Percentiles rank a stretch among this genome's conserved stretches.
Conservation (phyloP, 2,888 invertebrate genomes). For the Limulus polyphemus region DNA sequence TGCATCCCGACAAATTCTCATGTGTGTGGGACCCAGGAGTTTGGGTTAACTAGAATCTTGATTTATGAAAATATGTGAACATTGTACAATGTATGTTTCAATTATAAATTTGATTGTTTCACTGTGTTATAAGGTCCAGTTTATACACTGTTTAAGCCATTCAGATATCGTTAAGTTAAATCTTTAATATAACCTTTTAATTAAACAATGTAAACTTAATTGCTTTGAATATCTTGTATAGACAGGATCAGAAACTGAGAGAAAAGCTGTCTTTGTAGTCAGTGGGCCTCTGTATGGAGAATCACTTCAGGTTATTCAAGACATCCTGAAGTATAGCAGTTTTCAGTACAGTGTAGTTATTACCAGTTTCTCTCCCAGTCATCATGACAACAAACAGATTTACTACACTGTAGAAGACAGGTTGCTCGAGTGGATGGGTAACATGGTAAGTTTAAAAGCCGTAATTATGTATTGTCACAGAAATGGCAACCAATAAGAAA, state of each 20-base stretch:
- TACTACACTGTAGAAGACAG: conserved; percentile 39
- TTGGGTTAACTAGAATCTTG: too few species aligned
- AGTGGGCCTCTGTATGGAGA: conserved; percentile 46
- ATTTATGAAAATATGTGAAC: too few species aligned
- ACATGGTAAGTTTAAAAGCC: conserved; percentile 38
- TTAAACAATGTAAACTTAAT: too few species aligned
- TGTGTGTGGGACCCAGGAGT: too few species aligned
- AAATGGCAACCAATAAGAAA: too few species aligned
- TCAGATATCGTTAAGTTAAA: too few species aligned
- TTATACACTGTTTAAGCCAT: too few species aligned
- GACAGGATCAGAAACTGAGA: conserved; percentile 35
- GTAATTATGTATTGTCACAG: neutral
- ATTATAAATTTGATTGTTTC: too few species aligned
- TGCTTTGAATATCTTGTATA: conserved; percentile 27
- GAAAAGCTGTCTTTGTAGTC: conserved; percentile 46
- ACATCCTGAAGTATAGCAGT: conserved; percentile 48
- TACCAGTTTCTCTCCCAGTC: conserved; percentile 38
- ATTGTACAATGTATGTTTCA: too few species aligned
- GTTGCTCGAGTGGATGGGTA: conserved; percentile 47
- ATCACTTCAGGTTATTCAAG: conserved; percentile 45
- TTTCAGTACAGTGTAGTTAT: conserved; percentile 51
- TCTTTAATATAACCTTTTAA: too few species aligned
- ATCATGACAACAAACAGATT: conserved; percentile 44
- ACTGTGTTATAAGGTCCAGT: too few species aligned
- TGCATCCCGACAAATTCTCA: too few species aligned